Conservation (phyloP, 92 coral and sea anemone species). For the Porites lobata region DNA sequence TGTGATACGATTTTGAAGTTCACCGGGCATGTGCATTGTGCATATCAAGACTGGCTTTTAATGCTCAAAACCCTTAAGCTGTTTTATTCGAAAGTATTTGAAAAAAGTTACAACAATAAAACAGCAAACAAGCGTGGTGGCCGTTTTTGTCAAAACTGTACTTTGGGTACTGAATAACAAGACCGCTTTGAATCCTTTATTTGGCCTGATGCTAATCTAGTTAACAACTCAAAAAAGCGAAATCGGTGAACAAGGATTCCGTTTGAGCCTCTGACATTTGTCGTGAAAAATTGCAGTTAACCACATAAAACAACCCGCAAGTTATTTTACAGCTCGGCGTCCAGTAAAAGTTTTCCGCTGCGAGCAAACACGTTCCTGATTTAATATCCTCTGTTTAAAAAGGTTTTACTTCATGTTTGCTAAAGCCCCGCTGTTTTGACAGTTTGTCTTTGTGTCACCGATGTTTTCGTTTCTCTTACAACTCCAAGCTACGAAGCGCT, state of each 20-base stretch:
- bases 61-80: neutral
- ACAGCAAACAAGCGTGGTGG: conserved; percentile 11
- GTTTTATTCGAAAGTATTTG: conserved; percentile 27
- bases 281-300: conserved; percentile 10
- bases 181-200: neutral
- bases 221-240: neutral
- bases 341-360: neutral
- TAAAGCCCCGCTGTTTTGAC: conserved; percentile 26
- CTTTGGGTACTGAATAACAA: neutral
- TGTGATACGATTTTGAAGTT: neutral
- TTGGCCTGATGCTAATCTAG: neutral
- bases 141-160: conserved; percentile 18
- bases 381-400: conserved; percentile 48
- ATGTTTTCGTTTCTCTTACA: conserved; percentile 7
- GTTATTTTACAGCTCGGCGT: conserved; percentile 10
- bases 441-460: conserved; percentile 33
- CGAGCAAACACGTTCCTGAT: neutral
- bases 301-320: conserved; percentile 35
- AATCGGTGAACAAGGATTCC: neutral
- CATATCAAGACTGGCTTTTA: neutral
- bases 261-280: neutral
- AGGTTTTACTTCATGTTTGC: conserved; percentile 33
- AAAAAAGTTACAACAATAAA: conserved; percentile 27
- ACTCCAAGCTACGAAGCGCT: conserved; percentile 11
- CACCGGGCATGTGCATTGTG: neutral